Conservation (phyloP, 1,140 invertebrate genomes). For the Heliconius nattereri region DNA sequence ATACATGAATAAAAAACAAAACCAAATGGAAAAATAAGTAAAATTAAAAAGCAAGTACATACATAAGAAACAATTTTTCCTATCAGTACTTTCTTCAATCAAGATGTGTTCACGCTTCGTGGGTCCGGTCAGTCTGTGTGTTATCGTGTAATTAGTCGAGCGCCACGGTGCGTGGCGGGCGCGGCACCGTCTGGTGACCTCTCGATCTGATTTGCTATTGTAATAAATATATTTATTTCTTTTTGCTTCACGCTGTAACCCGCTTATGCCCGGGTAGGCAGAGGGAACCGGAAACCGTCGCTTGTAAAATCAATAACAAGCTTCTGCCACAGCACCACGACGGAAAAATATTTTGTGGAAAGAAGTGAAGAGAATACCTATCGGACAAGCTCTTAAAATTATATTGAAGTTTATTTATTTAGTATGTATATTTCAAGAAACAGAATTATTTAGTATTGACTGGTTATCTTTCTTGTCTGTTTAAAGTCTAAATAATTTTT, state of each 20-base stretch:
- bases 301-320: no score
- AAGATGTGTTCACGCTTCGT: slow-evolving; percentile 36
- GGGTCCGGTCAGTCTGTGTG: slow-evolving; percentile 28
- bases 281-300: neutral
- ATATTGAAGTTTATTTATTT: no score
- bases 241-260: neutral
- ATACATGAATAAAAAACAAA: neutral
- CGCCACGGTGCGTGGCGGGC: slow-evolving; percentile 30
- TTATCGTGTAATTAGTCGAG: slow-evolving; percentile 39
- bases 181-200: slow-evolving; percentile 17
- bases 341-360: no score
- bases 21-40: neutral
- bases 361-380: no score
- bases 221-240: neutral
- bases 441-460: no score
- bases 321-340: no score
- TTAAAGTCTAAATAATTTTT: no score
- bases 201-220: slow-evolving; percentile 1
- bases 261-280: neutral
- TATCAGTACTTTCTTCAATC: slow-evolving; percentile 35
- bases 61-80: neutral
- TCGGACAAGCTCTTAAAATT: no score
- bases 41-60: neutral
- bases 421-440: no score
- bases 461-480: no score